Conservation (phyloP, 1,140 invertebrate genomes). For the Sesamia nonagrioides region DNA sequence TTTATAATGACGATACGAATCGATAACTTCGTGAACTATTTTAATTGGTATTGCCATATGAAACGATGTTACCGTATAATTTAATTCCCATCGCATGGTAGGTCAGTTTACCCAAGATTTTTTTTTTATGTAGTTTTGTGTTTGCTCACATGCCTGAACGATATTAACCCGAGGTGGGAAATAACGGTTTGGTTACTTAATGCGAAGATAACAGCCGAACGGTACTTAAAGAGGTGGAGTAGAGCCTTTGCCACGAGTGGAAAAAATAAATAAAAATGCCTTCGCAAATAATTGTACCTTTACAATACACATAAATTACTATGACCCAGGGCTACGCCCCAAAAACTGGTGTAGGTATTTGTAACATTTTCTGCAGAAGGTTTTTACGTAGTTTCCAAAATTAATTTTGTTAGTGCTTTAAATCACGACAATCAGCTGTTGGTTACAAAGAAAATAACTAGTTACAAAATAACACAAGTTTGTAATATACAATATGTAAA, state of each 20-base stretch:
- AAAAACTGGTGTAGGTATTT: constrained; percentile 12
- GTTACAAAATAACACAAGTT: constrained; percentile 7
- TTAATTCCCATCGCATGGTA: constrained; percentile 46
- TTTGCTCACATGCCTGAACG: constrained; percentile 54
- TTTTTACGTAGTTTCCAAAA: constrained; percentile 20
- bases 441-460: constrained; percentile 5
- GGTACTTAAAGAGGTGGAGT: constrained; percentile 61
- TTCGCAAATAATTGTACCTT: constrained; percentile 39
- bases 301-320: constrained; percentile 46
- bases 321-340: constrained; percentile 28
- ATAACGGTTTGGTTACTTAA: constrained; percentile 65
- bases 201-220: constrained; percentile 65
- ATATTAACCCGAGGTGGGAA: constrained; percentile 62
- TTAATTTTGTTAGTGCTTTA: constrained; percentile 41
- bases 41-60: constrained; percentile 37
- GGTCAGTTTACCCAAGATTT: constrained; percentile 30
- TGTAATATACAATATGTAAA: too few species aligned
- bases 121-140: constrained; percentile 36
- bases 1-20: constrained; percentile 21
- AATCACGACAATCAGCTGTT: constrained; percentile 29
- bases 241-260: constrained; percentile 47
- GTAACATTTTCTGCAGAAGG: constrained; percentile 3
- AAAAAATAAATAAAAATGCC: constrained; percentile 51
- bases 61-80: constrained; percentile 36
- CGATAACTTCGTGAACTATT: constrained; percentile 10